Conservation (phyloP, 2,888 invertebrate genomes). For the Leptinotarsa peninsularis region DNA sequence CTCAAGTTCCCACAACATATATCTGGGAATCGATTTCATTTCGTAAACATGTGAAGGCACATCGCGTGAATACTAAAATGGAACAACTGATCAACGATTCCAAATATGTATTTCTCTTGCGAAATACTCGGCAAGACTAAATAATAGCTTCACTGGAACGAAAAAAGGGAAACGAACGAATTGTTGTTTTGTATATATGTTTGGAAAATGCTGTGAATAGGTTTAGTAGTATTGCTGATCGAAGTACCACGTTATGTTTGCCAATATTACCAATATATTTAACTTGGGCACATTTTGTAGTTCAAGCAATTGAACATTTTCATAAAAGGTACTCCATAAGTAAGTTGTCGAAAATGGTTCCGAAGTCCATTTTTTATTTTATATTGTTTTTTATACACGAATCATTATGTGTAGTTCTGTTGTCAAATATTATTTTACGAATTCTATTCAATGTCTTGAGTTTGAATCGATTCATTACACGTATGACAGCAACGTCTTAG, state of each 20-base stretch:
- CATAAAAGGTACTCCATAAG: no score
- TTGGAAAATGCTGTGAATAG: background rate
- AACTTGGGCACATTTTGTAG: no score
- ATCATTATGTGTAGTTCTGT: no score
- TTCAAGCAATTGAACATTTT: no score
- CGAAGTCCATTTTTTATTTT: no score
- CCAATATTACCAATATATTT: no score
- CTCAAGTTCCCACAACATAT: background rate
- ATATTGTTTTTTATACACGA: no score
- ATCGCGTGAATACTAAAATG: slow-evolving; percentile 1
- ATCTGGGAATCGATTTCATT: background rate
- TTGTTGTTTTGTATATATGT: background rate
- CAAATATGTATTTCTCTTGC: slow-evolving; percentile 6
- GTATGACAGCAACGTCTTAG: no score
- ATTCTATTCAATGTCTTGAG: no score
- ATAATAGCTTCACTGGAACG: background rate
- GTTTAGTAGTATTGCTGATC: background rate
- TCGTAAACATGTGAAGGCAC: background rate
- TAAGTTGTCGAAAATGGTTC: no score
- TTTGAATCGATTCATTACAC: no score
- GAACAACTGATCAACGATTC: slow-evolving; percentile 11
- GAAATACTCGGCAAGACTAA: slow-evolving; percentile 12
- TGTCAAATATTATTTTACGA: no score
- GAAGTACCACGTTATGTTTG: background rate
- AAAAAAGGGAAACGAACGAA: background rate